Percentiles rank a stretch among this genome's conserved stretches.
Conservation (phyloP, 2,888 invertebrate species). For the Notocelia uddmanniana region DNA sequence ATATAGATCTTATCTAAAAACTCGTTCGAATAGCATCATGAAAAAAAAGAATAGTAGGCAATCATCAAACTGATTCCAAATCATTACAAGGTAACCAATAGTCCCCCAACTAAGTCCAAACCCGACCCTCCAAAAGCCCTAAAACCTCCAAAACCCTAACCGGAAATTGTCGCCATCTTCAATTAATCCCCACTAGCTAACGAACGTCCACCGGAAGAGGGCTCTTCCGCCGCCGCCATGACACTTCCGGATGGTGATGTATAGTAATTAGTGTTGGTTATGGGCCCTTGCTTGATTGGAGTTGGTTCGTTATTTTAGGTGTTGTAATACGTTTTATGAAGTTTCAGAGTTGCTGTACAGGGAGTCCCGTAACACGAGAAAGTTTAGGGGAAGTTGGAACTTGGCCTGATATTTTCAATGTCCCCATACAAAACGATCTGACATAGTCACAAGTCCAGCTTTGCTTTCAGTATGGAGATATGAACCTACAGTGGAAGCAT, state of each 20-base stretch:
- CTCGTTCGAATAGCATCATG: too few relatives aligned
- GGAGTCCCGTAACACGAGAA: too few relatives aligned
- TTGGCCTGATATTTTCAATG: too few relatives aligned
- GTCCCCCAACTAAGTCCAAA: background rate
- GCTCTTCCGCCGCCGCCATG: slow-evolving; percentile 40
- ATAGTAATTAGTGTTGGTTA: slow-evolving; percentile 34
- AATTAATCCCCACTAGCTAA: slow-evolving; percentile 39
- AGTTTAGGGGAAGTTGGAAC: too few relatives aligned
- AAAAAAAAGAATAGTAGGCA: too few relatives aligned
- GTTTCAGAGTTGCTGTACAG: background rate
- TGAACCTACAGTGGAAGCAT: too few relatives aligned
- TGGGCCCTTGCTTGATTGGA: slow-evolving; percentile 22
- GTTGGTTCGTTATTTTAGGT: slow-evolving; percentile 12
- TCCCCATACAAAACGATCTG: too few relatives aligned
- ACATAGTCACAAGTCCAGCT: too few relatives aligned
- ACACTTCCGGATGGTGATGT: slow-evolving; percentile 36
- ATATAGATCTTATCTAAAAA: too few relatives aligned
- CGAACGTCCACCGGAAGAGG: slow-evolving; percentile 36
- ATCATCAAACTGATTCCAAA: background rate
- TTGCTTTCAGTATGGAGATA: too few relatives aligned
- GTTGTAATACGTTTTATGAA: background rate
- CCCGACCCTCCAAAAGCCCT: slow-evolving; percentile 4
- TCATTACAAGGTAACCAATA: background rate
- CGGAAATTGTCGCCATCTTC: slow-evolving; percentile 40
- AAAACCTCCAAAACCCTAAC: slow-evolving; percentile 29